Evolutionary conservation across 2,888 invertebrate genomes (phyloP).

Genomic region (Myopa tessellatipennis): DNA sequence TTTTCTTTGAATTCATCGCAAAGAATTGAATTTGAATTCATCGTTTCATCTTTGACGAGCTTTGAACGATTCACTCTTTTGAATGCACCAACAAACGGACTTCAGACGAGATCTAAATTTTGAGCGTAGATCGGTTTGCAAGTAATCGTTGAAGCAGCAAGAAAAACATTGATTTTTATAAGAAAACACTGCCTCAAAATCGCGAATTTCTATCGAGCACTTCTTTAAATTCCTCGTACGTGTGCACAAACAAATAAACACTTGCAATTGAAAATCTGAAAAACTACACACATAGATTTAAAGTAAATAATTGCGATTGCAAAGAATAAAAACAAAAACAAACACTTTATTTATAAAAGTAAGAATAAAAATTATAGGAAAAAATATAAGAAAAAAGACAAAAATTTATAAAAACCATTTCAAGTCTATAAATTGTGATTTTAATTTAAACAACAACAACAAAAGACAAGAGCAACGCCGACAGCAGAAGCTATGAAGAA

Average conservation of each 20-base stretch:
- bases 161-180: too few relatives aligned
- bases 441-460: constrained; percentile 59
- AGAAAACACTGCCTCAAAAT: too few relatives aligned
- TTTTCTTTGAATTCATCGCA: constrained; percentile 26
- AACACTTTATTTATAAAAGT: not conserved
- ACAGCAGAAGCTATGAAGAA: not conserved
- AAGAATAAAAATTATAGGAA: not conserved
- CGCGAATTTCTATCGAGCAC: too few relatives aligned
- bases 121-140: too few relatives aligned
- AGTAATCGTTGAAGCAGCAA: too few relatives aligned
- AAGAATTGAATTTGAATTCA: too few relatives aligned
- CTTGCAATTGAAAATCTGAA: too few relatives aligned
- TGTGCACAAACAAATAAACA: not conserved
- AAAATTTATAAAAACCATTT: constrained; percentile 50
- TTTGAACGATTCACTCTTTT: not conserved
- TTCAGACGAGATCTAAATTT: too few relatives aligned
- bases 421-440: constrained; percentile 69
- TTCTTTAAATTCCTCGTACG: not conserved
- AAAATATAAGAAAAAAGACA: not conserved
- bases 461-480: constrained; percentile 19
- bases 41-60: not conserved
- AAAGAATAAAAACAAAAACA: not conserved
- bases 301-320: too few relatives aligned
- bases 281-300: too few relatives aligned
- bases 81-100: not conserved